phyloP scores from a whole-genome alignment of 37 sponge, comb jelly and placozoan species.

The Cliona cf. orientalis region DNA sequence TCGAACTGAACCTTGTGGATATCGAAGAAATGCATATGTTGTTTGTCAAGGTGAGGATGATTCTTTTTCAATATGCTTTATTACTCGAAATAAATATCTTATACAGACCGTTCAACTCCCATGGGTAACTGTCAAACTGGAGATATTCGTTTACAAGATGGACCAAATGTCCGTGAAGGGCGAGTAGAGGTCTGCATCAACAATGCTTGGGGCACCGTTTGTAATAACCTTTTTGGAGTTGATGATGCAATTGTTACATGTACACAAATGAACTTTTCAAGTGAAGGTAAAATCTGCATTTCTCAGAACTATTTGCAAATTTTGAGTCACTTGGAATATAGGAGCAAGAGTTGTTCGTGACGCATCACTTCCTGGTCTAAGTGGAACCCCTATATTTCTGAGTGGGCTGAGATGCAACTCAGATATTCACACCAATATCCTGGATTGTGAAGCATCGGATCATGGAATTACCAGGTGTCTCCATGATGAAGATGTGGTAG shows the following conservation, averaged over 20 bases:
- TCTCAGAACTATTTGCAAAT: slow-evolving; percentile 37
- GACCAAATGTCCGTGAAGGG: background rate
- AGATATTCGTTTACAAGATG: slow-evolving; percentile 7
- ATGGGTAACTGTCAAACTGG: slow-evolving; percentile 24
- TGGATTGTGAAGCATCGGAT: too few relatives aligned
- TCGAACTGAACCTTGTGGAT: background rate
- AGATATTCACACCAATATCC: too few relatives aligned
- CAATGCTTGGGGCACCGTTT: slow-evolving; percentile 45
- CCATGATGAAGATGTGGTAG: too few relatives aligned
- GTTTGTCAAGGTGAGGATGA: slow-evolving; percentile 52
- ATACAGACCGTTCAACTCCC: background rate
- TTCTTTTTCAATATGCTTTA: too few relatives aligned
- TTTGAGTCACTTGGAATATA: slow-evolving; percentile 30
- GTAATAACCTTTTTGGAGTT: slow-evolving; percentile 12
- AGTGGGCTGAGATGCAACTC: too few relatives aligned
- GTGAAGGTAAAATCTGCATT: too few relatives aligned
- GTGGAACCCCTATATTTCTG: too few relatives aligned
- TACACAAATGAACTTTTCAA: slow-evolving; percentile 17
- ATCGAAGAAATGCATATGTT: slow-evolving; percentile 18
- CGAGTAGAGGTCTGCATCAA: slow-evolving; percentile 41
- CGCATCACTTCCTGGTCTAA: slow-evolving; percentile 2
- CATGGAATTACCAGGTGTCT: too few relatives aligned
- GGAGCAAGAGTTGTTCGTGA: slow-evolving; percentile 27
- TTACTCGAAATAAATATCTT: too few relatives aligned
- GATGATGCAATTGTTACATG: slow-evolving; percentile 34